These are phyloP conservation scores for Nipponia nippon DNA, from an alignment of 2,113 vertebrate species.

Conservation along the genomic window DNA sequence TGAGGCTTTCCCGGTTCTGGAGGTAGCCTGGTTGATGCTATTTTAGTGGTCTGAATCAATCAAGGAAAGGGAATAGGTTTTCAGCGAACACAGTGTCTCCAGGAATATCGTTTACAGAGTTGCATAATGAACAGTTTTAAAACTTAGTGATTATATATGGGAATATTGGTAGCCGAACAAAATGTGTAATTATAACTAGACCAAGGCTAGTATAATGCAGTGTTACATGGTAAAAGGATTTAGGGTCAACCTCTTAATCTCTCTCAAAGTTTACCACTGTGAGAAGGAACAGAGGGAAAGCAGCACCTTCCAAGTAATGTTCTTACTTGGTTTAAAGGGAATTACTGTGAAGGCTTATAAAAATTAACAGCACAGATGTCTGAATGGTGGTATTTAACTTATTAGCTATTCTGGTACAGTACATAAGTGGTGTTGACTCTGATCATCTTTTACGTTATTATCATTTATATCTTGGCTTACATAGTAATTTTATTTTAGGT, in stretches of 20 bases:
- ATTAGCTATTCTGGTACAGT: slow-evolving; percentile 31
- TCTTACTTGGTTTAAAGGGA: not conserved
- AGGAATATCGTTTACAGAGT: not conserved
- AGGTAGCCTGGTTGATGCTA: not conserved
- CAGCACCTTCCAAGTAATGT: not conserved
- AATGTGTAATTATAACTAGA: not conserved
- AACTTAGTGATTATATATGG: not conserved
- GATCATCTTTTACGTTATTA: not conserved
- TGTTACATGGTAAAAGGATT: not conserved
- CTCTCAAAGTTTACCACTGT: accelerated
- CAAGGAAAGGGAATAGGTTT: not conserved
- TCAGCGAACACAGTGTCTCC: not conserved
- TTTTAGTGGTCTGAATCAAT: not conserved
- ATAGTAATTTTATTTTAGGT: slow-evolving; percentile 19
- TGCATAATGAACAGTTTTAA: not conserved
- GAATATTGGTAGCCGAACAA: not conserved
- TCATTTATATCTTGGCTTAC: not conserved
- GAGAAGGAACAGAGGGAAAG: not conserved
- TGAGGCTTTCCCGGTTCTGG: not conserved
- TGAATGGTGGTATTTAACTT: not conserved
- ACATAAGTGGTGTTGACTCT: not conserved
- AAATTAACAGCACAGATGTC: slow-evolving; percentile 30
- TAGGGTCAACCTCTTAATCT: not conserved
- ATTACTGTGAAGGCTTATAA: not conserved
- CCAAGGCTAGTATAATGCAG: not conserved